A percentile compares a stretch with the other conserved stretches of the same genome.
Conservation (phyloP, 2,113 vertebrate genomes). For the rat (Rattus norvegicus) region GRCr8 NC_086019.1:221894001-221894500, state of each 20-base stretch:
- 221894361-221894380: not conserved
- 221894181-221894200: not conserved
- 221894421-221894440: not conserved
- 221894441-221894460: not conserved
- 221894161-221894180: not conserved
- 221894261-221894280: slow-evolving; percentile 51
- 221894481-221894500: not conserved
- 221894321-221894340: not conserved
- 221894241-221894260: slow-evolving; percentile 35
- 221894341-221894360: not conserved
- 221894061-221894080: not conserved
- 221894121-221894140: not conserved
- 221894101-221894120: slow-evolving; percentile 8
- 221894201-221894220: slow-evolving; percentile 48
- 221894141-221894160: slow-evolving; percentile 27
- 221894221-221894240: slow-evolving; percentile 47
- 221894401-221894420: not conserved
- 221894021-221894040: not conserved
- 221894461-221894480: not conserved
- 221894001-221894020: not conserved
- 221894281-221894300: slow-evolving; percentile 1
- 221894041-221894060: slow-evolving; percentile 25
- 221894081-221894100: slow-evolving; percentile 5
- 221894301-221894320: not conserved
- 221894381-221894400: not conserved